Conservation (phyloP, 2,888 invertebrate genomes). For the Vandiemenella viatica region DNA sequence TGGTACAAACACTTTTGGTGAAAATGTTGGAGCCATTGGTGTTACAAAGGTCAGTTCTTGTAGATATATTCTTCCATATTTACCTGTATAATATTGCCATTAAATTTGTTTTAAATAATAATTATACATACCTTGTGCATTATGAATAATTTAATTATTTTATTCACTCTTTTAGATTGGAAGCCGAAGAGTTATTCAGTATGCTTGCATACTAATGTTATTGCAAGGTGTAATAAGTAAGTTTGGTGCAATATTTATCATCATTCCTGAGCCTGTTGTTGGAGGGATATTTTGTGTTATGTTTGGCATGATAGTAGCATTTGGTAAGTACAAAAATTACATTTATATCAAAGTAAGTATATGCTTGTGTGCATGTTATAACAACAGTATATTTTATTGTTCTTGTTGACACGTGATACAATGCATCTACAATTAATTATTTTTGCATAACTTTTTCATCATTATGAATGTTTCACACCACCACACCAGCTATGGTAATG, state of each 20-base stretch:
- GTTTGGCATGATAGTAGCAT: constrained; percentile 71
- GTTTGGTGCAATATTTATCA: constrained; percentile 62
- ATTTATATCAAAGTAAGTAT: not conserved
- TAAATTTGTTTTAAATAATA: not conserved
- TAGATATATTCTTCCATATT: not conserved
- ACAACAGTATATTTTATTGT: too few species aligned
- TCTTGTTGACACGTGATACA: too few species aligned
- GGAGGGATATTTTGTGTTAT: constrained; percentile 69
- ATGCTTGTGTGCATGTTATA: too few species aligned
- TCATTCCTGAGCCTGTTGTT: constrained; percentile 65
- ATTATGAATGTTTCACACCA: too few species aligned
- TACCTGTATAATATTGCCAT: not conserved
- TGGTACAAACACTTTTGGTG: constrained; percentile 79
- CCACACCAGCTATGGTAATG: too few species aligned
- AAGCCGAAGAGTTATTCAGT: constrained; percentile 64
- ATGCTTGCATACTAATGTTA: constrained; percentile 58
- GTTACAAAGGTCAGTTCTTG: constrained; percentile 61
- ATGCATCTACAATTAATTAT: too few species aligned
- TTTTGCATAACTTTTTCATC: too few species aligned
- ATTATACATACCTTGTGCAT: not conserved
- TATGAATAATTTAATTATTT: not conserved
- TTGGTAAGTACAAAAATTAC: constrained; percentile 35
- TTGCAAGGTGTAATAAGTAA: constrained; percentile 59
- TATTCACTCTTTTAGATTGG: constrained; percentile 39
- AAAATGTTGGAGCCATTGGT: constrained; percentile 80